Percentiles rank a stretch among this genome's conserved stretches.
Evolutionary conservation across 2,797 vertebrate species (phyloP).

Genomic region (Hippocampus kuda): DNA sequence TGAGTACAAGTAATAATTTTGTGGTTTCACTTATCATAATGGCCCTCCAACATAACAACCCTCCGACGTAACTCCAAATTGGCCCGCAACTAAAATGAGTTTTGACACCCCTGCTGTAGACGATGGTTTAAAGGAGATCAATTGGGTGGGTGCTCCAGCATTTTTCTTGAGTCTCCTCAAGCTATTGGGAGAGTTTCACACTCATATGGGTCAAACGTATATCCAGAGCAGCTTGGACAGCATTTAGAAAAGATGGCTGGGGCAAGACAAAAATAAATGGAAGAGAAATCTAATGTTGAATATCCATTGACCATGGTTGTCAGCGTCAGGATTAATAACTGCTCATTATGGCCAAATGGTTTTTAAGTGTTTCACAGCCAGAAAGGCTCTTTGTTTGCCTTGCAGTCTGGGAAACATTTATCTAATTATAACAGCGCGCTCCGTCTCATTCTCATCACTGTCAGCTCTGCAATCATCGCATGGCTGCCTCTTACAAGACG

Average conservation of each 20-base stretch:
- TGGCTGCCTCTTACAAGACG: conserved; percentile 34
- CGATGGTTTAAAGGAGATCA: conserved; percentile 48
- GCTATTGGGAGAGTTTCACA: conserved; percentile 44
- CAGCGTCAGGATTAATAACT: conserved; percentile 63
- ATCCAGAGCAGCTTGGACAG: conserved; percentile 29
- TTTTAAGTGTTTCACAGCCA: conserved; percentile 51
- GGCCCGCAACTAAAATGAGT: no score
- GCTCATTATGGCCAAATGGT: conserved; percentile 56
- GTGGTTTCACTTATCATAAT: no score
- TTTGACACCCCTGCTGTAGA: conserved; percentile 10
- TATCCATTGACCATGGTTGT: conserved; percentile 54
- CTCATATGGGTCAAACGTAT: conserved; percentile 27
- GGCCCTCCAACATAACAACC: no score
- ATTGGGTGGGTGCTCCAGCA: conserved; percentile 44
- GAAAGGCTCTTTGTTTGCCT: conserved; percentile 54
- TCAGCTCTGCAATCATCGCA: conserved; percentile 22
- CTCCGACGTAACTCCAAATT: no score
- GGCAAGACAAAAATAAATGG: conserved; percentile 16
- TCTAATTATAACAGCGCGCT: conserved; percentile 54
- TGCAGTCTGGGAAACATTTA: conserved; percentile 48
- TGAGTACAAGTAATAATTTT: no score
- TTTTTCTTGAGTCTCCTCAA: conserved; percentile 53
- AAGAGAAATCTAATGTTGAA: conserved; percentile 24
- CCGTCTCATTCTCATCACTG: conserved; percentile 25
- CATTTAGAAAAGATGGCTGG: conserved; percentile 17